These are phyloP conservation scores for Phymorhynchus buccinoides DNA, from an alignment of 1,140 invertebrate genomes.

Conservation along the genomic window DNA sequence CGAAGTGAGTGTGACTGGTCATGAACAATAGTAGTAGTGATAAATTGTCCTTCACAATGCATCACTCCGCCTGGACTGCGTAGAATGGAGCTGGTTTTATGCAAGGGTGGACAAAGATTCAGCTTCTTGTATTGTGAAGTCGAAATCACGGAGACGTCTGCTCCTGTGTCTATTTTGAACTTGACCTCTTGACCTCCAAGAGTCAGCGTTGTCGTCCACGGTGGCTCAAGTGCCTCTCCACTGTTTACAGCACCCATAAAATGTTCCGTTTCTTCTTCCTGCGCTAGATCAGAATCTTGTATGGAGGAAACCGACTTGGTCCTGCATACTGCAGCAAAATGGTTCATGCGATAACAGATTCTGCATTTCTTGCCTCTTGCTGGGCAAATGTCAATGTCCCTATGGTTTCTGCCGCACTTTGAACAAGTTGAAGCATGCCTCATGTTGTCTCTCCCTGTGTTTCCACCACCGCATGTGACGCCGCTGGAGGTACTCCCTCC, in stretches of 20 bases:
- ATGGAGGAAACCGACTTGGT: no score
- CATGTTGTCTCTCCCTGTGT: no score
- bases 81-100: background rate
- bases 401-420: background rate
- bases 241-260: background rate
- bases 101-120: background rate
- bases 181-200: background rate
- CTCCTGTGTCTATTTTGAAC: conserved; percentile 45
- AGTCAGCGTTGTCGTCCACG: background rate
- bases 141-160: conserved; percentile 26
- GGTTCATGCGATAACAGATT: background rate
- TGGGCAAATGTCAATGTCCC: background rate
- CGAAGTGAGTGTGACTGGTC: background rate
- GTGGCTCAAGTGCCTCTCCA: no score
- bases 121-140: background rate
- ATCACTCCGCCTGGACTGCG: background rate
- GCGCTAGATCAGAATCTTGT: no score
- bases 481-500: no score
- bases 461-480: no score
- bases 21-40: background rate
- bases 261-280: background rate
- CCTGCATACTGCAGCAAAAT: background rate
- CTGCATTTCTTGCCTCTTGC: background rate
- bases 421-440: no score
- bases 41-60: background rate